Base-by-base conservation (phyloP, 2,113 vertebrate genomes). In the Lamprotornis superbus region DNA sequence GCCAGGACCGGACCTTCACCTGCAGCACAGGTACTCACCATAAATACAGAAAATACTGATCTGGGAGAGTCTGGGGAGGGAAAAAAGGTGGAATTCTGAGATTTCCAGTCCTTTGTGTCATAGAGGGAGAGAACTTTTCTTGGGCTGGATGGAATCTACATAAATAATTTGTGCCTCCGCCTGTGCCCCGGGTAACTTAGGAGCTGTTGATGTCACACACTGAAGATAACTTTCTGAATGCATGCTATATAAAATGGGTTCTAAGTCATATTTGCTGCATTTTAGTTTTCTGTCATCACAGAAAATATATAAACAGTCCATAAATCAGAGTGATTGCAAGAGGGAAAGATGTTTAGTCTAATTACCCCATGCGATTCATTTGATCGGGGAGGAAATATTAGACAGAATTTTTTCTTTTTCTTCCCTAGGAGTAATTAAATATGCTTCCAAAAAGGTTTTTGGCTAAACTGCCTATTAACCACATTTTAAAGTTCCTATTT, bases 381-480 rank as follows among this genome's bases (percentile, higher is more conserved):
- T 92, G 55, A 39, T 39, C n/a, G 15, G 30, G 46, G 49, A 83
- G 52, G 28, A 73, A 79, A 23, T 52, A 44, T 19, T 80, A 76
- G 67, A 42, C 69, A 90, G 59, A 63, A 7, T 33, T 55, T 17
- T 70, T 60, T 50, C 8, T 55, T 63, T 31, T 74, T 68, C 57
- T 35, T 52, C 6, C 23, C 37, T 71, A 61, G 31, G 35, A 87
- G 15, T 50, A 67, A 79, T 82, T 73, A 93, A 91, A 61, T 84
- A 64, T 17, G 4, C 24, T 91, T 46, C 70, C 37, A 46, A 42
- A 77, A 93, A 77, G 4, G 21, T 68, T 94, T 85, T 79, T 89
- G 35, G 63, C 67, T 91, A 78, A 91, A 75, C 75, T 46, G 22
- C 15, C 42, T 76, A 35, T 93, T 92, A 93, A 25, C 73, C 35